Base-by-base conservation (phyloP, 30 jellyfish, hydroid and myxozoan genomes). In the Sanderia malayensis region DNA sequence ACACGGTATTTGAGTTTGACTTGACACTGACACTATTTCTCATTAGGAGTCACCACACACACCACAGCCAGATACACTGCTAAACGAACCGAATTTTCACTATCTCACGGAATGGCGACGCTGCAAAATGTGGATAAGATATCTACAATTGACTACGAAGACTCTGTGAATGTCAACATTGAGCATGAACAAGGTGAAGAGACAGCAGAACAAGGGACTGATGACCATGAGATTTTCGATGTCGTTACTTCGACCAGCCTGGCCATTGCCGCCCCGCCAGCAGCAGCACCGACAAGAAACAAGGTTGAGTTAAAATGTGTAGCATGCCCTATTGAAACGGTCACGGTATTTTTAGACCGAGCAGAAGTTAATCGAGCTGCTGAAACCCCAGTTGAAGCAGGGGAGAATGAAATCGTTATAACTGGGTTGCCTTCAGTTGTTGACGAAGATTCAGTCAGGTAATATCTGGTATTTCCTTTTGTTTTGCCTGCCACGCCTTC, bases 301-400 rank as follows among this genome's bases (percentile, higher is more conserved):
- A 61, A 23, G 33, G 24, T 7, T 60, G 74, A 61, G 49, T 9
- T 61, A 20, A 4, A 19, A 8, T 27, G 81, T 8, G 46, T 28
- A 44, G 27, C 80, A 3, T 92, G 98, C 62, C 96, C 96, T 23
- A 81, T 85, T 17, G 80, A 78, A 18, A 78, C 70, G 23, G 96
- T 92, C 25, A 92, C 98, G 8, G 98, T 92, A 21, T 92, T 92
- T 70, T 46, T 79, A 9, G 98, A 92, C 73, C 66, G 94, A 31
- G 98, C 98, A 2, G 98, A 92, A 79, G 98, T 92, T 20, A 79
- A 80, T 27, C 70, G 96, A n/a, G 21, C 69, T 13, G 80, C 83
- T 34, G 82, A 74, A 4, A 91, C 81, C 6, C 71, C 49, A 27
- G 70, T 70, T 2, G 70, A 19, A 0, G 62, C 32, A 4, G 94